Evolutionary conservation across 2,113 vertebrate genomes (phyloP).

Genomic region (Hippocampus zosterae): DNA sequence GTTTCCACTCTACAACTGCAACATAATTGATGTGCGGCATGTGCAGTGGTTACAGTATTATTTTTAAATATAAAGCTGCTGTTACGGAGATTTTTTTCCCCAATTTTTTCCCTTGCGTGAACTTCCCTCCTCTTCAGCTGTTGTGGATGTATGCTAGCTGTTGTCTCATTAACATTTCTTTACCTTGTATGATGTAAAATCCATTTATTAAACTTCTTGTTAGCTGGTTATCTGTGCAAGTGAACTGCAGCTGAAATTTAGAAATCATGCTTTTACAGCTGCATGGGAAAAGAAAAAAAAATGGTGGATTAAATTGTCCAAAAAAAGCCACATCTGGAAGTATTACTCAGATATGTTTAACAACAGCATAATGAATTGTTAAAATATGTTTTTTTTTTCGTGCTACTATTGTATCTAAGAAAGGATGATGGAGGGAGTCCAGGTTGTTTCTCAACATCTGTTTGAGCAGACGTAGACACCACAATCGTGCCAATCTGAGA

Average conservation of each 20-base stretch:
- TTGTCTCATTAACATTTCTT: neutral
- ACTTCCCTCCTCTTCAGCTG: neutral
- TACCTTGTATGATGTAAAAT: neutral
- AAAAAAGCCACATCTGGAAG: constrained; percentile 4
- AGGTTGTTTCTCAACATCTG: constrained; percentile 58
- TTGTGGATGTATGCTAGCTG: neutral
- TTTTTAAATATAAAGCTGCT: constrained; percentile 53
- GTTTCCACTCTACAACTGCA: constrained; percentile 39
- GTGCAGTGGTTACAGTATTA: constrained; percentile 61
- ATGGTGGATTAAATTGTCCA: neutral
- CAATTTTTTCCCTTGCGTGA: neutral
- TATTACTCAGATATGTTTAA: constrained; percentile 15
- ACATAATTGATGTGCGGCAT: constrained; percentile 53
- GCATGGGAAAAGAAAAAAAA: neutral
- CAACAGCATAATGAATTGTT: constrained; percentile 5
- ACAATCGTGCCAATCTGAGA: constrained; percentile 48
- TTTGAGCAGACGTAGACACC: constrained; percentile 29
- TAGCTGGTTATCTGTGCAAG: neutral
- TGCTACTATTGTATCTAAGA: constrained; percentile 30
- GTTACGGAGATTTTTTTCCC: constrained; percentile 32
- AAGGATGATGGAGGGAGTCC: constrained; percentile 40
- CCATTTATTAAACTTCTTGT: neutral
- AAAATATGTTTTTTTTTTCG: neutral
- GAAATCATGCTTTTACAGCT: neutral
- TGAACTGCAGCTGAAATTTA: neutral